Base-by-base conservation (phyloP, 2,888 invertebrate species). In the Andrena hattorfiana region DNA sequence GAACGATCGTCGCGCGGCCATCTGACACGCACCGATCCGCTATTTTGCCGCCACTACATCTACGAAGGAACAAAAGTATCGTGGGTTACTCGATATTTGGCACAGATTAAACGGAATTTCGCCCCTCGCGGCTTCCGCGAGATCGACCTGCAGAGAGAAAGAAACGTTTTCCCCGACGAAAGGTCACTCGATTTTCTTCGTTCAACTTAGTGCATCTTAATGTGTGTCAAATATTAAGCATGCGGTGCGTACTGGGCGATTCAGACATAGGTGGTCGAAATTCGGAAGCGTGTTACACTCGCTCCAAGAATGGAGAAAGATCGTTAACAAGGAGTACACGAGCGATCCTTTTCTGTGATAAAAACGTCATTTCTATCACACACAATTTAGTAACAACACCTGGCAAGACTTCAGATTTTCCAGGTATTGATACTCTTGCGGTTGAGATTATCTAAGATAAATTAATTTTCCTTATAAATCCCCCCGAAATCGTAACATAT, bases 31-130 rank as follows among this genome's bases (percentile, higher is more conserved):
- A 71, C 77, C 85, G 75, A 85, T 77, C 85, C 51, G 80, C 76
- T 69, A 1, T 70, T 32, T 56, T 8, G 54, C 30, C 56, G 32
- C 63, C 87, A 91, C 84, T 80, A 72, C 32, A n/a, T 87, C 89
- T 92, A 91, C 83, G 87, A 92, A 93, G 92, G 92, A 93, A 93
- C 93, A 84, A 93, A 93, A 92, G 89, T 92, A 89, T 91, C 51
- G 42, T 51, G 51, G 91, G 90, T 89, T 92, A 92, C 91, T 92
- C 91, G 89, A 92, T 92, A 93, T 94, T 94, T 94, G 93, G 93
- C 93, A 94, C 93, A 93, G 92, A 93, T 93, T 92, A 90, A 93
- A 92, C 90, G 89, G 90, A 91, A 90, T 89, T 89, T 81, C 70
- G 67, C 59, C 67, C 30, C 28, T 63, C 71, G 67, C 51, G 51